Conservation (phyloP, 2,113 vertebrate species). For the Daboia siamensis region DNA sequence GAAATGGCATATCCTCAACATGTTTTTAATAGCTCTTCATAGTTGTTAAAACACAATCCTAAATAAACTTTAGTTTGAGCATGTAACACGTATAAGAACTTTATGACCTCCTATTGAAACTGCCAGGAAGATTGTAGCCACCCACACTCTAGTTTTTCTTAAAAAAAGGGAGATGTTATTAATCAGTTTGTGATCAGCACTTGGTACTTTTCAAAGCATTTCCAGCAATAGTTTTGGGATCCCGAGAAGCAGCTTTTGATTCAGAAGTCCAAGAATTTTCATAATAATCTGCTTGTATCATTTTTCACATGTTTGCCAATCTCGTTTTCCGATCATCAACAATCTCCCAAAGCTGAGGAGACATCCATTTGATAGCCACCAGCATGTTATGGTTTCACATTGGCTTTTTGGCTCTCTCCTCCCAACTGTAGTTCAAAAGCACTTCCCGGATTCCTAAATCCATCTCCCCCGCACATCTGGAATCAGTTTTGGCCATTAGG, state of each 20-base stretch:
- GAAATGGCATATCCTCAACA: background rate
- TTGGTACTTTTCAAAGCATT: background rate
- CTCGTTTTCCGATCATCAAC: background rate
- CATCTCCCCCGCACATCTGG: slow-evolving; percentile 56
- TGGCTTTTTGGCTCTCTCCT: background rate
- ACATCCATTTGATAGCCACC: background rate
- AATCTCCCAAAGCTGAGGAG: background rate
- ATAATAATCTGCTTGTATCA: too few relatives aligned
- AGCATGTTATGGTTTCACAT: background rate
- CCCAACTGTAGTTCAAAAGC: background rate
- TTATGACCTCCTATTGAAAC: background rate
- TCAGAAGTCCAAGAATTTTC: background rate
- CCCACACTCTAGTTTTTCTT: background rate
- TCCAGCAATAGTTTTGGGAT: background rate
- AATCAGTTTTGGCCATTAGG: slow-evolving; percentile 43
- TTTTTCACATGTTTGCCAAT: too few relatives aligned
- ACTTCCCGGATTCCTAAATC: slow-evolving; percentile 21
- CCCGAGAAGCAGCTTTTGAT: background rate
- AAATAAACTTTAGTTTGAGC: background rate
- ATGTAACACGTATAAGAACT: background rate
- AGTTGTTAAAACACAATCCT: background rate
- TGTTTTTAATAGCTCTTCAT: background rate
- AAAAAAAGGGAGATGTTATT: background rate
- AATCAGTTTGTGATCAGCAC: background rate
- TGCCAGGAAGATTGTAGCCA: background rate